Conservation (phyloP, 2,888 invertebrate genomes). For the Leucozona laternaria region DNA sequence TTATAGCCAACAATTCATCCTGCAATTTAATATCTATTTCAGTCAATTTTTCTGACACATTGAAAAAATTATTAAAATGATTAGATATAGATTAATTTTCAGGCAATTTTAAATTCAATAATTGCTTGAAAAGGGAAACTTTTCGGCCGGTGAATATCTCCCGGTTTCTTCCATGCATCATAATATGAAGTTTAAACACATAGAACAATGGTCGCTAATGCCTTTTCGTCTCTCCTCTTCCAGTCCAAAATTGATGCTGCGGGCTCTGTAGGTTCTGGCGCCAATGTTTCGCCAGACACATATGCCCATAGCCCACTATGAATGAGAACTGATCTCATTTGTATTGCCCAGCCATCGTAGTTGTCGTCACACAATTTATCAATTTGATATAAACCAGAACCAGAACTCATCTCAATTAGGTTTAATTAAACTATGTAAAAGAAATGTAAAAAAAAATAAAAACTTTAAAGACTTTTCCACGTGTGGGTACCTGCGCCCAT, state of each 20-base stretch:
- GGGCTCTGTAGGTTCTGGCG: background rate
- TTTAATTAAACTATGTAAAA: too few species aligned
- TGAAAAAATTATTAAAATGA: conserved; percentile 3
- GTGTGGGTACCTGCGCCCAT: too few species aligned
- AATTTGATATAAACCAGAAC: too few species aligned
- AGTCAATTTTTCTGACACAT: background rate
- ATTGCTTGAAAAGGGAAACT: background rate
- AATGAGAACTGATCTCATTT: background rate
- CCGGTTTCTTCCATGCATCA: background rate
- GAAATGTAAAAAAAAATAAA: too few species aligned
- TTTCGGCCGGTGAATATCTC: background rate
- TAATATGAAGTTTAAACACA: background rate
- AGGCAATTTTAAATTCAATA: background rate
- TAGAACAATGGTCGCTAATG: background rate
- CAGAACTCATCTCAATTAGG: too few species aligned
- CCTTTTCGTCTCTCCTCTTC: background rate
- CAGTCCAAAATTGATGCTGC: background rate
- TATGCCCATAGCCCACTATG: background rate
- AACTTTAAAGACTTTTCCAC: too few species aligned
- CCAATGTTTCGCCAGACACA: too few species aligned
- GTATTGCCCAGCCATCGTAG: background rate
- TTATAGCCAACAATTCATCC: background rate
- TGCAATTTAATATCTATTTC: conserved; percentile 1
- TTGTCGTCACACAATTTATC: background rate
- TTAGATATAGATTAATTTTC: background rate